Evolutionary conservation across 1,140 invertebrate genomes (phyloP).

Genomic region (Aphidius gifuensis): DNA sequence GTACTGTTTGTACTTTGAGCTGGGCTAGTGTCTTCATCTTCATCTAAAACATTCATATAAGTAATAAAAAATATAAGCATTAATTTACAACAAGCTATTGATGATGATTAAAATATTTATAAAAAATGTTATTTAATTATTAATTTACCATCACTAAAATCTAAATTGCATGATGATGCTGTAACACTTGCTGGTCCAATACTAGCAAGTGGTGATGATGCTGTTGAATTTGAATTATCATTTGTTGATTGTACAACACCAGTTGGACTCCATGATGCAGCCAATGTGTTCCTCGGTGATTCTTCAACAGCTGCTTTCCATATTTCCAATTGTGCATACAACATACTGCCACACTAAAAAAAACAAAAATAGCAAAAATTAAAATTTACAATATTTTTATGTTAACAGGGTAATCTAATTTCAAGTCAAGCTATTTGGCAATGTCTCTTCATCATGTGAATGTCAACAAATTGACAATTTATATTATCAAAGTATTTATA

Average conservation of each 20-base stretch:
- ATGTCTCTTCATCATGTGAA: too few relatives aligned
- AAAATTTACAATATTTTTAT: not conserved
- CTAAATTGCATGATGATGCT: slow-evolving; percentile 47
- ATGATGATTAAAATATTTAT: not conserved
- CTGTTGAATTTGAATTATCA: slow-evolving; percentile 30
- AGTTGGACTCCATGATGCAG: slow-evolving; percentile 48
- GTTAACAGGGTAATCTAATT: not conserved
- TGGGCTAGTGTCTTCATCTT: slow-evolving; percentile 55
- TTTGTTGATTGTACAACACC: slow-evolving; percentile 42
- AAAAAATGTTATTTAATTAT: not conserved
- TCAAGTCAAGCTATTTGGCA: not conserved
- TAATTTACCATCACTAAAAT: slow-evolving; percentile 61
- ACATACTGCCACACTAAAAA: slow-evolving; percentile 73
- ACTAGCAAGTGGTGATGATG: slow-evolving; percentile 35
- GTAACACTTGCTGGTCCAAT: slow-evolving; percentile 39
- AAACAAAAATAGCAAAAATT: not conserved
- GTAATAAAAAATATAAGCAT: slow-evolving; percentile 10
- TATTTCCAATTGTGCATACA: slow-evolving; percentile 86
- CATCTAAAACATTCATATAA: slow-evolving; percentile 47
- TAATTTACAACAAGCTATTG: too few relatives aligned
- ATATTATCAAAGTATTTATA: too few relatives aligned
- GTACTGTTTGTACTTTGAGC: slow-evolving; percentile 23
- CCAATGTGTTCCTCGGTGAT: slow-evolving; percentile 51
- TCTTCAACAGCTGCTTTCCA: slow-evolving; percentile 77
- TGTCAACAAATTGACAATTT: too few relatives aligned